Base-by-base conservation (phyloP, 2,797 vertebrate genomes). In the Triplophysa bombifrons region DNA sequence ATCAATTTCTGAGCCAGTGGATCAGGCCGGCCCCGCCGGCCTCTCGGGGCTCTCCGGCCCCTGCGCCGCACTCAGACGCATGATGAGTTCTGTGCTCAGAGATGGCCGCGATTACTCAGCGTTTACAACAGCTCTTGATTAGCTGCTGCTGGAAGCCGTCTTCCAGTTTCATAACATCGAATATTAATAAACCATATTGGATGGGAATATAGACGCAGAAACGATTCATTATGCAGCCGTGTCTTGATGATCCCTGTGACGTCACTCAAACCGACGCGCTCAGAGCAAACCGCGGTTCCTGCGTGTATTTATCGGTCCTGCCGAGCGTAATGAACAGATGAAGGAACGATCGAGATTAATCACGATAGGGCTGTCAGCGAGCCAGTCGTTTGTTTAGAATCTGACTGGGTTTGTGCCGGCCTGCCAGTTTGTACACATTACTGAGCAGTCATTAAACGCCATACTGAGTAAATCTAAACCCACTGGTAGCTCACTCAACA, bases 121-220 rank as follows among this genome's bases (percentile, higher is more conserved):
- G 65, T 73, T 73, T 58, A 72, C 70, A 80, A 73, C 69, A 58
- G 63, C 70, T 58, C 61, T 66, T 66, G 61, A 80, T 72, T 63
- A 80, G 38, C 25, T 34, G 67, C 68, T 78, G 76, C 61, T 58
- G 76, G 68, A 64, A 65, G 3, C 38, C 22, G 53, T 65, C 50
- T 65, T 66, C 70, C 50, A 46, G 70, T 73, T 73, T 67, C 70
- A 80, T 66, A 58, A 38, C 70, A 72, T 80, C 66, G 73, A 56
- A 80, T 80, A 72, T 80, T 80, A 80, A 80, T 80, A 65, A 80
- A 69, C 78, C 70, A 80, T 65, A 79, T 80, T 56, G 61, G 61
- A 19, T 72, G 78, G 78, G 63, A 80, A 73, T 73, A 56, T 16
- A n/a, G 22, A 66, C 22, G 44, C 69, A 0, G 30, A 66, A 67